Percentiles rank a stretch among this genome's conserved stretches.
phyloP scores from a whole-genome alignment of 2,888 invertebrate species.

The Ariolimax columbianus region DNA sequence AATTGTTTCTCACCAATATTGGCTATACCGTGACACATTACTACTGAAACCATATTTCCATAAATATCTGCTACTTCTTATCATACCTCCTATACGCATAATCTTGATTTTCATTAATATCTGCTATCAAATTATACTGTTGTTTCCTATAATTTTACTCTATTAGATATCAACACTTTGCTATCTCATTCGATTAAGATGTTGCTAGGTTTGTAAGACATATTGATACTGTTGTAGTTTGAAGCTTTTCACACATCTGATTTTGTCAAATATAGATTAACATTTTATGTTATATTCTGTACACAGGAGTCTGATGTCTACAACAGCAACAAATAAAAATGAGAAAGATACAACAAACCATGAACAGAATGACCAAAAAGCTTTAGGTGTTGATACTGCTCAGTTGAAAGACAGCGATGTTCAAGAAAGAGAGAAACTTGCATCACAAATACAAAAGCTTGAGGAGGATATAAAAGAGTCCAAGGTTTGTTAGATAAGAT shows the following conservation, averaged over 20 bases:
- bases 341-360: conserved; percentile 4
- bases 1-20: too few species aligned
- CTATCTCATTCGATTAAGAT: too few species aligned
- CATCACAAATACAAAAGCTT: conserved; percentile 32
- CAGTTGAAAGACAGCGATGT: background rate
- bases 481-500: conserved; percentile 20
- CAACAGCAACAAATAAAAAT: conserved; percentile 24
- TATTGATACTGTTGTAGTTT: too few species aligned
- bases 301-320: conserved; percentile 9
- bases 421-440: conserved; percentile 19
- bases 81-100: too few species aligned
- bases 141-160: too few species aligned
- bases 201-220: too few species aligned
- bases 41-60: too few species aligned
- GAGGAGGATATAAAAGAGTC: conserved; percentile 32
- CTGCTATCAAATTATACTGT: too few species aligned
- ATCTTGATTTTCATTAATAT: too few species aligned
- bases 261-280: background rate
- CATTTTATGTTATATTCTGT: background rate
- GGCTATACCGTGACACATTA: too few species aligned
- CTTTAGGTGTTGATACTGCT: background rate
- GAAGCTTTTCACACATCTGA: background rate
- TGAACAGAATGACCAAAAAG: conserved; percentile 7
- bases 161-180: too few species aligned
- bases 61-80: too few species aligned